Percentiles rank a stretch among this genome's conserved stretches.
These are phyloP conservation scores for Leptinotarsa rubiginosa DNA, from an alignment of 2,888 invertebrate species.

Conservation along the genomic window DNA sequence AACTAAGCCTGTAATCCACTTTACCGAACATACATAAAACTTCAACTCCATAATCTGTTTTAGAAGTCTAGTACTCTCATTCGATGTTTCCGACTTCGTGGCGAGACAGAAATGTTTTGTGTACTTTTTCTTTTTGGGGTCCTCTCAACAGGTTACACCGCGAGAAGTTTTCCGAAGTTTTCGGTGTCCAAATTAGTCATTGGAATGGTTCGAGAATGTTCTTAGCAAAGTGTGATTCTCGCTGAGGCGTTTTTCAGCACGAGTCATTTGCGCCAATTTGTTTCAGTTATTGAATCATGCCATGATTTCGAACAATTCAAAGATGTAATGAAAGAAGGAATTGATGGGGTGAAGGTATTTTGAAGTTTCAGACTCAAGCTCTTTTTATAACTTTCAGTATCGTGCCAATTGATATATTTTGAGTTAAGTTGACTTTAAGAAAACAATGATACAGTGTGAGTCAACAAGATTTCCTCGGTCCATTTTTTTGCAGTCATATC, in stretches of 20 bases:
- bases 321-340: too few relatives aligned
- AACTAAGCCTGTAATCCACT: constrained; percentile 6
- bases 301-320: too few relatives aligned
- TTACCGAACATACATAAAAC: constrained; percentile 26
- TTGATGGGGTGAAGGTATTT: too few relatives aligned
- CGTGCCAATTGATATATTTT: too few relatives aligned
- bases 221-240: background rate
- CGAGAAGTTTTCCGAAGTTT: constrained; percentile 8
- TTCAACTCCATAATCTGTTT: constrained; percentile 20
- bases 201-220: background rate
- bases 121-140: constrained; percentile 1
- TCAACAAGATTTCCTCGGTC: too few relatives aligned
- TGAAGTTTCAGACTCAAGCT: too few relatives aligned
- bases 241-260: background rate
- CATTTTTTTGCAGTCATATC: too few relatives aligned
- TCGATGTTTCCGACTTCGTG: background rate
- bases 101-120: constrained; percentile 9
- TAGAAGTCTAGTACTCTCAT: constrained; percentile 15
- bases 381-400: too few relatives aligned
- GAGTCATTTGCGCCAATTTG: background rate
- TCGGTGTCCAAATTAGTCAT: constrained; percentile 4
- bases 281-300: too few relatives aligned
- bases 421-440: too few relatives aligned
- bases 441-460: too few relatives aligned
- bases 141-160: constrained; percentile 14